Evolutionary conservation across 2,113 vertebrate genomes (phyloP).

Genomic region (Psittacara wagleri): DNA sequence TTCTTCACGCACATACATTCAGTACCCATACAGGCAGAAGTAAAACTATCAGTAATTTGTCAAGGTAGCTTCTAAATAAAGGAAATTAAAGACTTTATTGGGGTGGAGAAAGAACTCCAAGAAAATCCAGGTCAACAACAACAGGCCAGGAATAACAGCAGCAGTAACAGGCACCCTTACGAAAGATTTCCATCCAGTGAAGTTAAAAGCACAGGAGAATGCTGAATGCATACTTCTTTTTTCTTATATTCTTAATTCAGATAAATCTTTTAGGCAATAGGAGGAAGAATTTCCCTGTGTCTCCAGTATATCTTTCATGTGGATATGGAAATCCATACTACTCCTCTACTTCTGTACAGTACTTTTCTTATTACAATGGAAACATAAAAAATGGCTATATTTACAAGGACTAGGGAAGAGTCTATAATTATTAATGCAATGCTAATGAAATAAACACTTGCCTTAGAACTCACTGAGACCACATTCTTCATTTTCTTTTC

Average conservation of each 20-base stretch:
- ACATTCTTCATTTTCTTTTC: neutral
- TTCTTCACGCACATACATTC: neutral
- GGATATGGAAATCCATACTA: neutral
- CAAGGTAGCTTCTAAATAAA: neutral
- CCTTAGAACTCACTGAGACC: neutral
- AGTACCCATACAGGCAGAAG: neutral
- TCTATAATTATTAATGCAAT: neutral
- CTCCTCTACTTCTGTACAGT: neutral
- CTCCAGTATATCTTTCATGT: neutral
- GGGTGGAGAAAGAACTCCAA: neutral
- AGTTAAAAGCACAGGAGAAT: neutral
- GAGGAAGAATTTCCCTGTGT: neutral
- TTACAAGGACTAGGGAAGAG: neutral
- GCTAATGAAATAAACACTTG: neutral
- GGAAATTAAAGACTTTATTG: neutral
- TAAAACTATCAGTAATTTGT: neutral
- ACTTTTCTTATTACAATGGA: neutral
- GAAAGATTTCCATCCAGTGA: neutral
- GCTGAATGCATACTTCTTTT: neutral
- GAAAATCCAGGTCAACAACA: neutral
- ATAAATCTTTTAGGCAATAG: neutral
- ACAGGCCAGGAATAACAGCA: neutral
- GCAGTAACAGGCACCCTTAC: neutral
- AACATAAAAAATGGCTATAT: neutral
- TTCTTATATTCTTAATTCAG: neutral